Base-by-base conservation (phyloP, 2,113 vertebrate genomes). In the Acanthochromis polyacanthus region DNA sequence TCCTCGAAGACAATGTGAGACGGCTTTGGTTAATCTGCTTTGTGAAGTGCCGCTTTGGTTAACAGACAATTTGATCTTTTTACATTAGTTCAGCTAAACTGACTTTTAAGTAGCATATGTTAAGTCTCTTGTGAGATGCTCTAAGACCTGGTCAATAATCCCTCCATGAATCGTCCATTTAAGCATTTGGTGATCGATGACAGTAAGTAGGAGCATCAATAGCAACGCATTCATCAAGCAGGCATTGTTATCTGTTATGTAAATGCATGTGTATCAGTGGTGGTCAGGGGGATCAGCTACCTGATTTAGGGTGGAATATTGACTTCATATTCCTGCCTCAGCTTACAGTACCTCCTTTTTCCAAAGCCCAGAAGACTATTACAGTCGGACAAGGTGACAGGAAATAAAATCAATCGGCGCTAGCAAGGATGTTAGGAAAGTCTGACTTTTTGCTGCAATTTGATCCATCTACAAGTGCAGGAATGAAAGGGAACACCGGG, bases 401-500 rank as follows among this genome's bases (percentile, higher is more conserved):
- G 19, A 59, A 59, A 38, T 65, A 80, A 78, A 80, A 78, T 70
- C 56, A 61, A 38, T 72, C 16, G 10, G 23, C 20, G 25, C 22
- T 48, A 53, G 71, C 46, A 17, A 59, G 59, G 40, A 77, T 65
- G 32, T 76, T 30, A 67, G 38, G 6, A 52, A 79, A 91, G 79
- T 78, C 78, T 50, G 82, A 73, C 82, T 78, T 78, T 30, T 86
- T 61, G 58, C 17, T 66, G 40, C 79, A 20, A 62, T 87, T 89
- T 87, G 83, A 91, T 87, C 68, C 70, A 61, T 91, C 73, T 70
- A 58, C 51, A 63, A 80, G 64, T 22, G 23, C 43, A 78, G 76
- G 82, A 82, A 75, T 83, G 74, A 88, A 78, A 81, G 62, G 83
- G 62, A 91, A 91, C 87, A 75, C 23, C 46, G 64, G 66, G 75